Percentiles rank a stretch among this genome's conserved stretches.
Conservation (phyloP, 2,888 invertebrate genomes). For the Notodromas monacha region DNA sequence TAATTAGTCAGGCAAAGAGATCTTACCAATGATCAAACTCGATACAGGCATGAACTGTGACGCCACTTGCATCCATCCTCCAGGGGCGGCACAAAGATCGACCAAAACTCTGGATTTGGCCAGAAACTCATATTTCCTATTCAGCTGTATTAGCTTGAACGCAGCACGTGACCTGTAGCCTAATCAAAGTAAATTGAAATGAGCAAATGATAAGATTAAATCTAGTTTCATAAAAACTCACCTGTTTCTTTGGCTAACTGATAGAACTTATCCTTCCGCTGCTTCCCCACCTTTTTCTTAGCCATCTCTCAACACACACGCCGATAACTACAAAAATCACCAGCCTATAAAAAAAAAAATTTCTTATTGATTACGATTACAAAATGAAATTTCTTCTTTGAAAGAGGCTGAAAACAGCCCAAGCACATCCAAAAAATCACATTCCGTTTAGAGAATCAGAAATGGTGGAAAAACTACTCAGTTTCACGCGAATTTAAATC, state of each 20-base stretch:
- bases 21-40: slow-evolving; percentile 45
- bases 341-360: too few relatives aligned
- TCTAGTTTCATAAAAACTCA: slow-evolving; percentile 16
- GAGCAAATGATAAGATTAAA: slow-evolving; percentile 2
- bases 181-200: slow-evolving; percentile 14
- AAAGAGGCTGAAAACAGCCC: too few relatives aligned
- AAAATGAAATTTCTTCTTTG: too few relatives aligned
- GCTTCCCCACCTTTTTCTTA: slow-evolving; percentile 91
- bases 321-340: too few relatives aligned
- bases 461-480: too few relatives aligned
- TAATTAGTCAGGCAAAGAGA: too few relatives aligned
- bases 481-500: too few relatives aligned
- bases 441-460: too few relatives aligned
- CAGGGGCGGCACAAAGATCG: slow-evolving; percentile 94
- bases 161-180: slow-evolving; percentile 90
- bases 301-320: too few relatives aligned
- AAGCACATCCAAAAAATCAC: too few relatives aligned
- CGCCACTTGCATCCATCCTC: slow-evolving; percentile 96
- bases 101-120: slow-evolving; percentile 82
- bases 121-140: slow-evolving; percentile 81
- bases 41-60: slow-evolving; percentile 89
- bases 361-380: too few relatives aligned
- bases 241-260: slow-evolving; percentile 94
- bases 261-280: slow-evolving; percentile 91
- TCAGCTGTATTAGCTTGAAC: slow-evolving; percentile 93